Conservation (phyloP, 2,113 vertebrate genomes). For the Indicator maculatus region DNA sequence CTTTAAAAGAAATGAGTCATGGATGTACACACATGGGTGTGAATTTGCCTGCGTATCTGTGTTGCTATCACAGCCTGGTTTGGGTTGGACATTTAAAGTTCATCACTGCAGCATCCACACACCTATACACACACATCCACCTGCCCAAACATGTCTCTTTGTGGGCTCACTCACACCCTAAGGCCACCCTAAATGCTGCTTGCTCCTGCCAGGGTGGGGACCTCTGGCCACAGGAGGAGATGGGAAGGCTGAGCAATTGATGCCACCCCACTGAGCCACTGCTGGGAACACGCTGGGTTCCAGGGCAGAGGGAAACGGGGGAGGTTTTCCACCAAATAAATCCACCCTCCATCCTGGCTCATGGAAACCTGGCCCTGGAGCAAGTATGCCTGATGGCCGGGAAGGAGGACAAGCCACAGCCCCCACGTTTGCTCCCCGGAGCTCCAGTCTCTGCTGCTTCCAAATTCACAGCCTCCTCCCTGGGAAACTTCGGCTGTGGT, state of each 20-base stretch:
- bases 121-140: not conserved
- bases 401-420: not conserved
- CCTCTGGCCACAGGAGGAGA: not conserved
- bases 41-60: fast-evolving
- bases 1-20: no score
- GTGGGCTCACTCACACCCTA: fast-evolving
- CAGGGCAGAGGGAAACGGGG: not conserved
- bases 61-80: not conserved
- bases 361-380: conserved; percentile 56
- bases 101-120: not conserved
- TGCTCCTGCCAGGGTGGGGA: not conserved
- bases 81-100: not conserved
- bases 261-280: not conserved
- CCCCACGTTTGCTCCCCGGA: not conserved
- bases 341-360: not conserved
- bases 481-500: not conserved
- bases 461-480: not conserved
- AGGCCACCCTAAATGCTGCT: not conserved
- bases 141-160: not conserved
- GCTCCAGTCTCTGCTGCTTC: conserved; percentile 1
- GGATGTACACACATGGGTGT: fast-evolving
- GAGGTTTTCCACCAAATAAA: not conserved
- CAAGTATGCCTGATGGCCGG: not conserved
- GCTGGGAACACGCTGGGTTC: not conserved
- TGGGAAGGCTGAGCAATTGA: fast-evolving